Conservation (phyloP, 2,113 vertebrate species). For the Cryptomyrus ogoouensis region DNA sequence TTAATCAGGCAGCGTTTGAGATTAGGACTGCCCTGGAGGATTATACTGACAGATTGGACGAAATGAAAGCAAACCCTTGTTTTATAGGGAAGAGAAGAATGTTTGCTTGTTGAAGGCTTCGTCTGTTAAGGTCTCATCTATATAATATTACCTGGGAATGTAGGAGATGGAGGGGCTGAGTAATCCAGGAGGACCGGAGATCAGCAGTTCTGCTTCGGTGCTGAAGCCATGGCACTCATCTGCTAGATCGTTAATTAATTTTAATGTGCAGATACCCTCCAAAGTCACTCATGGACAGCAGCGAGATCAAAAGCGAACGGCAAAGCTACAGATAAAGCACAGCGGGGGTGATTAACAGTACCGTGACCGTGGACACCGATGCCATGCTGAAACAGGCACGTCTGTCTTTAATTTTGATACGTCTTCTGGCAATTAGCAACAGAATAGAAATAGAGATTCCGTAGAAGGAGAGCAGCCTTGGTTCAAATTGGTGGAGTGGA, state of each 20-base stretch:
- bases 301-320: background rate
- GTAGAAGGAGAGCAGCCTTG: background rate
- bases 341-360: background rate
- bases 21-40: background rate
- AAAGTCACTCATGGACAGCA: background rate
- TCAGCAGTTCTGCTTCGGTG: background rate
- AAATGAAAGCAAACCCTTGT: background rate
- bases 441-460: background rate
- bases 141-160: background rate
- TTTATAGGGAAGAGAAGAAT: background rate
- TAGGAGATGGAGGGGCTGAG: background rate
- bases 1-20: background rate
- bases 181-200: background rate
- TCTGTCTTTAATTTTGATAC: background rate
- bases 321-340: background rate
- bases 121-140: background rate
- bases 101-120: background rate
- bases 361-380: background rate
- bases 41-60: background rate
- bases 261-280: background rate
- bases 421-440: background rate
- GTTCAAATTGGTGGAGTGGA: background rate
- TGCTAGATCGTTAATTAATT: background rate
- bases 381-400: background rate
- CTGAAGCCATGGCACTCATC: background rate